Evolutionary conservation across 2,888 invertebrate genomes (phyloP), one percentile per base, ranked within the genome.

Genomic region (Nipponacmea schrenckii): DNA sequence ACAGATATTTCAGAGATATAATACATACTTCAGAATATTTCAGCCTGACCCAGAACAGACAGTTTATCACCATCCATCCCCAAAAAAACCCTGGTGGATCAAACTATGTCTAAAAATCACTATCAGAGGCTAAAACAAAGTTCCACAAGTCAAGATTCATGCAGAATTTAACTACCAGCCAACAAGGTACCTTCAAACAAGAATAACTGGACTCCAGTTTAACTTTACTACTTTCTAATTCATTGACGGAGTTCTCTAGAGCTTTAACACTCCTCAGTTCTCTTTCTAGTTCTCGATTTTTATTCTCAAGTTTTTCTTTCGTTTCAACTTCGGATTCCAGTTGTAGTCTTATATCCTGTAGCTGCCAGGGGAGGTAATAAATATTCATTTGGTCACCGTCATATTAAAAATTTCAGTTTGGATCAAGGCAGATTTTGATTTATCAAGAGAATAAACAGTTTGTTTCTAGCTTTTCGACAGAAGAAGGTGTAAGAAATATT

Each of bases 151-250:
- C 39, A 39, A 39, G 8, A 0, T 39, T 39, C 56, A 56, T 56
- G 56, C 56, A 56, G 20, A 56, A 56, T 56, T 56, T 0, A 1
- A 20, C n/a, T 8, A 20, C 5, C 39, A 69, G 20, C 14, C 24
- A 63, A 62, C 62, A 64, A 20, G 62, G 68, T 80, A 84, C 84
- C 82, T 83, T 83, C 67, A 80, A 82, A 12, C 62, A 27, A 46
- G 65, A 64, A 67, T 80, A 79, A 64, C 83, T 83, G 39, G 81
- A 79, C 70, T 84, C 83, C 31, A 83, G 73, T 62, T 79, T 81
- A 27, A 71, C 68, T 67, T 83, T 83, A 74, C 77, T 78, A 46
- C 74, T 75, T 71, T 83, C 81, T 63, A 83, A 72, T 72, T 83
- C 82, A 46, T 77, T 68, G 24, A 79, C 76, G n/a, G 77, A 74